phyloP scores from a whole-genome alignment of 2,113 vertebrate species.

The Myocastor coypus region DNA sequence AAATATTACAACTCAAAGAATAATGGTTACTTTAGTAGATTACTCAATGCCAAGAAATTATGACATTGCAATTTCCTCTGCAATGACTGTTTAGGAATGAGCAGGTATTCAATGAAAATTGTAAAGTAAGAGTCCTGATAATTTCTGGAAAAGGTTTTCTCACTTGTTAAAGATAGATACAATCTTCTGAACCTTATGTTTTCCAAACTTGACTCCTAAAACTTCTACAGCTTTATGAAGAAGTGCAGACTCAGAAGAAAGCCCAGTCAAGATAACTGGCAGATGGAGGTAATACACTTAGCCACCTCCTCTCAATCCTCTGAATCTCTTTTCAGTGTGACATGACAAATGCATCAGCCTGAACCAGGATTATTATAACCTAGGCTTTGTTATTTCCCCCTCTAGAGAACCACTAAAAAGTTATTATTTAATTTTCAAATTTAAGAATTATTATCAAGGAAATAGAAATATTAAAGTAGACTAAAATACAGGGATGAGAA shows the following conservation, averaged over 20 bases:
- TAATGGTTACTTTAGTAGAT: background rate
- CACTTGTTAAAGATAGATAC: background rate
- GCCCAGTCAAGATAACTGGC: background rate
- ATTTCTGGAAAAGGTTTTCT: background rate
- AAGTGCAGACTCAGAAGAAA: background rate
- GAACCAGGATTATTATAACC: background rate
- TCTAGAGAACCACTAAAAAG: background rate
- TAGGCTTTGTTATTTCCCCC: background rate
- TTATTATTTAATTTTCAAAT: background rate
- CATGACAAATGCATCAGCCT: background rate
- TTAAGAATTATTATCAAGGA: constrained; percentile 9
- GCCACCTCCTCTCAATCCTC: background rate
- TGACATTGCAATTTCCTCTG: background rate
- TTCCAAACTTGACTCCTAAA: background rate
- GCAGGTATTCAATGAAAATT: background rate
- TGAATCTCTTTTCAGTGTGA: background rate
- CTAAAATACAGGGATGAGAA: background rate
- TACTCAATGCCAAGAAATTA: background rate
- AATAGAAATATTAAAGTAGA: background rate
- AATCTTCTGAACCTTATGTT: background rate
- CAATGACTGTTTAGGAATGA: background rate
- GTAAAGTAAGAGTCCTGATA: background rate
- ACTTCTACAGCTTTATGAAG: background rate
- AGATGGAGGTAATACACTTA: background rate
- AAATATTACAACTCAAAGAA: background rate